Evolutionary conservation across 2,888 invertebrate genomes (phyloP).

Genomic region (Geotrupes spiniger): DNA sequence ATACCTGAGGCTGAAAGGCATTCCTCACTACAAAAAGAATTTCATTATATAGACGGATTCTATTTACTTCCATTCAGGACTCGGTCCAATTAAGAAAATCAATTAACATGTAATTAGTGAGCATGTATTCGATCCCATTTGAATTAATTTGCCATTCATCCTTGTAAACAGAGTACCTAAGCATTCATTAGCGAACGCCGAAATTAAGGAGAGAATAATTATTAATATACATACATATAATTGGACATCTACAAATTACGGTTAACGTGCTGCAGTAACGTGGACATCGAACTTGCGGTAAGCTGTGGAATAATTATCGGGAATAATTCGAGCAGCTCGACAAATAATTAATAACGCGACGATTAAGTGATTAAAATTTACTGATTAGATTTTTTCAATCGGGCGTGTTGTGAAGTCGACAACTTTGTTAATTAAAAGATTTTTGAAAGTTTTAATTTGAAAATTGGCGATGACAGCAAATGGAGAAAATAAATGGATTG

Average conservation of each 20-base stretch:
- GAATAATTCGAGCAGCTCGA: background rate
- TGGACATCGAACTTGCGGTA: background rate
- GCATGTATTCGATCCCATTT: slow-evolving; percentile 4
- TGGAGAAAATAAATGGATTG: background rate
- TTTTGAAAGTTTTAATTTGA: slow-evolving; percentile 1
- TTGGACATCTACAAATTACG: slow-evolving; percentile 2
- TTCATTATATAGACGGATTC: slow-evolving; percentile 3
- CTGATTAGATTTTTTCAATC: background rate
- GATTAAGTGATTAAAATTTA: background rate
- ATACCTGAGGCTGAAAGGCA: background rate
- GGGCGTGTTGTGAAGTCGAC: background rate
- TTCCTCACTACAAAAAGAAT: background rate
- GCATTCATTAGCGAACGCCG: slow-evolving; percentile 1
- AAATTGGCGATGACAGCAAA: background rate
- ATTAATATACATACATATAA: slow-evolving; percentile 4
- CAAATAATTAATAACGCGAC: slow-evolving; percentile 2
- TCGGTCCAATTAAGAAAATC: slow-evolving; percentile 7
- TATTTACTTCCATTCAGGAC: slow-evolving; percentile 1
- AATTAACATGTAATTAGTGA: slow-evolving; percentile 7
- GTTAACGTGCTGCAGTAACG: background rate
- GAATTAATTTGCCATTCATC: slow-evolving; percentile 6
- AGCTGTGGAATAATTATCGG: background rate
- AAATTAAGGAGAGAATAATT: background rate
- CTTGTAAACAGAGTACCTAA: background rate
- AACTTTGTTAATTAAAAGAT: slow-evolving; percentile 8